Evolutionary conservation across 2,888 invertebrate genomes (phyloP).

Genomic region (Busseola fusca): DNA sequence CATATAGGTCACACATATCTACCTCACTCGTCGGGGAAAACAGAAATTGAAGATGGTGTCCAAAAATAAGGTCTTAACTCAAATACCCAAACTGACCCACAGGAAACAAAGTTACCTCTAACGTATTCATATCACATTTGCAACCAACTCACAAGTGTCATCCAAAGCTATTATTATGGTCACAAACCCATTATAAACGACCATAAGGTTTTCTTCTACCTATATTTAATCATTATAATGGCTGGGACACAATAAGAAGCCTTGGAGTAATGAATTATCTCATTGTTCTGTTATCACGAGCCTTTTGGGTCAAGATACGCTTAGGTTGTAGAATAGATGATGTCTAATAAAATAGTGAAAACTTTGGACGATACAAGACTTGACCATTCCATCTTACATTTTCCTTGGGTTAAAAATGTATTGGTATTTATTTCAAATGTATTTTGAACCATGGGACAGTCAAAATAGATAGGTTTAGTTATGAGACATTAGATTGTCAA

Average conservation of each 20-base stretch:
- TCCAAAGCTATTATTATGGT: constrained; percentile 58
- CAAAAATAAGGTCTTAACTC: not conserved
- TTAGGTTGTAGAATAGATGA: constrained; percentile 65
- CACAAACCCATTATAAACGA: constrained; percentile 61
- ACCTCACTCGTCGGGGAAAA: not conserved
- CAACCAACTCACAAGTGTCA: constrained; percentile 52
- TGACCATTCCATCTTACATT: too few species aligned
- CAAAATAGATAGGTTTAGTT: too few species aligned
- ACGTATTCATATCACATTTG: constrained; percentile 36
- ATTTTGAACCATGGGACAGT: too few species aligned
- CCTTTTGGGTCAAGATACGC: constrained; percentile 77
- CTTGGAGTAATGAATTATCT: constrained; percentile 83
- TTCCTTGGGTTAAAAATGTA: too few species aligned
- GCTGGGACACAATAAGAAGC: constrained; percentile 74
- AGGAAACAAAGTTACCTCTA: constrained; percentile 15
- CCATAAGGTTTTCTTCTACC: constrained; percentile 59
- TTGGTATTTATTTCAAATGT: too few species aligned
- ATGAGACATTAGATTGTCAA: too few species aligned
- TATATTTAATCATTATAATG: constrained; percentile 65
- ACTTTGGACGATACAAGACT: not conserved
- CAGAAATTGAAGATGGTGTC: not conserved
- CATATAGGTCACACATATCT: too few species aligned
- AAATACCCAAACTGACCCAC: constrained; percentile 8
- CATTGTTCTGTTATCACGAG: constrained; percentile 79
- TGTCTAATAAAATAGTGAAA: not conserved